These are phyloP conservation scores for Epinotia nisella DNA, from an alignment of 2,888 invertebrate genomes.

Conservation along the genomic window DNA sequence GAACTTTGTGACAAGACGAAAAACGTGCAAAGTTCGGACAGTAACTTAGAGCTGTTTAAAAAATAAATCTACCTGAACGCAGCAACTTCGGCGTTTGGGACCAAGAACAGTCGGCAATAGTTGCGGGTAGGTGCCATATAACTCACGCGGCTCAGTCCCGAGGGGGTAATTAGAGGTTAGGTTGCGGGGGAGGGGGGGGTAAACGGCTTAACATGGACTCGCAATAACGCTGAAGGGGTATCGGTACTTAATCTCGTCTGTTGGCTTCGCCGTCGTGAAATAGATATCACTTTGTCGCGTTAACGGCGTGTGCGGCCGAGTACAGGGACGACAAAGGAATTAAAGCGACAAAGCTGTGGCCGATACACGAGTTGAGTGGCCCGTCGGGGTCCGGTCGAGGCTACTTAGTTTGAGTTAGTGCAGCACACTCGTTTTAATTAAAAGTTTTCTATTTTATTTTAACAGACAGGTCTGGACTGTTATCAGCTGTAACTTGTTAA, in stretches of 20 bases:
- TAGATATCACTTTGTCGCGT: conserved; percentile 1
- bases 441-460: conserved; percentile 2
- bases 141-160: conserved; percentile 9
- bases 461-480: not conserved
- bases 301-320: not conserved
- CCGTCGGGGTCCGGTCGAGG: not conserved
- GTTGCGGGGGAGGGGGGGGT: conserved; percentile 12
- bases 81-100: conserved; percentile 10
- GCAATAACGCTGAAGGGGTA: conserved; percentile 38
- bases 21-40: conserved; percentile 5
- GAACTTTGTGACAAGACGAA: conserved; percentile 8
- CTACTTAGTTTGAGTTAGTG: not conserved
- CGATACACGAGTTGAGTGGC: not conserved
- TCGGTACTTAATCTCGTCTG: conserved; percentile 30
- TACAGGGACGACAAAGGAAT: not conserved
- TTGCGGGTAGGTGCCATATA: not conserved
- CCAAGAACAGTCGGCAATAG: conserved; percentile 11
- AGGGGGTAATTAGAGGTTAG: conserved; percentile 36
- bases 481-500: conserved; percentile 1
- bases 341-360: not conserved
- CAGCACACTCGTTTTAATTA: not conserved
- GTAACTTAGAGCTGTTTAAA: conserved; percentile 21
- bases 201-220: conserved; percentile 30
- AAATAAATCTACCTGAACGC: conserved; percentile 28
- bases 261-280: conserved; percentile 7